phyloP scores from a whole-genome alignment of 2,113 vertebrate species.

The Anoura caudifer region DNA sequence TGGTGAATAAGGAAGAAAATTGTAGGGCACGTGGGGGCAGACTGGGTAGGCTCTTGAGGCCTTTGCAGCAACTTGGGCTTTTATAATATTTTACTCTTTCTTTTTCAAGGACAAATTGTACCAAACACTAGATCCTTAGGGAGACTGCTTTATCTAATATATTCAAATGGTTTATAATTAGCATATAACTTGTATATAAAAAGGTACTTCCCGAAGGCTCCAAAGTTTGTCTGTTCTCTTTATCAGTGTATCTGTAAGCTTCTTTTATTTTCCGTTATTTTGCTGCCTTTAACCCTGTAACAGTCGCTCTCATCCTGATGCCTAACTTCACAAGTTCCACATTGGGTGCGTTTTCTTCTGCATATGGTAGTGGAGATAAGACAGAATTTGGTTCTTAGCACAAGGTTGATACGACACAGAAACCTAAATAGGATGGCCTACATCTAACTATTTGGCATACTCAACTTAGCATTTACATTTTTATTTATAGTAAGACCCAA shows the following conservation, averaged over 20 bases:
- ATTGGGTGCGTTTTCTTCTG: neutral
- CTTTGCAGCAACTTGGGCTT: neutral
- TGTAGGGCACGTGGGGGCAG: neutral
- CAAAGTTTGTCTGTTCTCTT: neutral
- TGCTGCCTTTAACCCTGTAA: neutral
- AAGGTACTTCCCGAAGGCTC: neutral
- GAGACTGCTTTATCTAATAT: constrained; percentile 27
- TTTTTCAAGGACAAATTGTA: neutral
- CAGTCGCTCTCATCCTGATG: neutral
- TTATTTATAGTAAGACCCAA: neutral
- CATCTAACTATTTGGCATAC: neutral
- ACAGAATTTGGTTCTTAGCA: neutral
- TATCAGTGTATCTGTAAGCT: neutral
- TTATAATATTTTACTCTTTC: neutral
- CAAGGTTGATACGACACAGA: neutral
- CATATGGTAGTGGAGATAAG: neutral
- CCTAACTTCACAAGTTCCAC: neutral
- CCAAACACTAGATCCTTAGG: neutral
- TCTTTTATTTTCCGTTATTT: neutral
- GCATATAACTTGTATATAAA: constrained; percentile 33
- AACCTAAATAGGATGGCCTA: neutral
- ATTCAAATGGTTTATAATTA: constrained; percentile 46
- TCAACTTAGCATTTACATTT: constrained; percentile 26
- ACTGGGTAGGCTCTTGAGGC: neutral
- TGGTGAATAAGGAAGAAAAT: neutral